phyloP scores from a whole-genome alignment of 2,888 invertebrate species.

The Eupithecia dodoneata region DNA sequence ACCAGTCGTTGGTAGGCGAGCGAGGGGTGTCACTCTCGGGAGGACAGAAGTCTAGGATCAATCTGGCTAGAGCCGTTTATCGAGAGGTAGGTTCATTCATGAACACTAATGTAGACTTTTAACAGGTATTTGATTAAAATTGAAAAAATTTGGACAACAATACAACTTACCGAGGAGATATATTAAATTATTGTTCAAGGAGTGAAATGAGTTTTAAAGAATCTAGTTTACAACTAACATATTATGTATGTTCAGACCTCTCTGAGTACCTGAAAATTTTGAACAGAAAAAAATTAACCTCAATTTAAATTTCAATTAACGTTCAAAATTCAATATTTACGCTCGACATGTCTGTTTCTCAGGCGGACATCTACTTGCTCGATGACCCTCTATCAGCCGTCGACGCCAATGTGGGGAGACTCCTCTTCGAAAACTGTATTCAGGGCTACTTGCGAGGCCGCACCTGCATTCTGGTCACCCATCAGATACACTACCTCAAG shows the following conservation, averaged over 20 bases:
- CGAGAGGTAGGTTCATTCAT: constrained; percentile 85
- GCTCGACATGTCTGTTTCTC: constrained; percentile 23
- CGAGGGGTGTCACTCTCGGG: constrained; percentile 92
- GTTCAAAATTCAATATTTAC: constrained; percentile 26
- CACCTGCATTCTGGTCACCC: constrained; percentile 91
- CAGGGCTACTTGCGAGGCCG: constrained; percentile 85
- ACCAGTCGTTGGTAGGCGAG: constrained; percentile 91
- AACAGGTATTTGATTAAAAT: neutral
- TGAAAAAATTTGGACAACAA: neutral
- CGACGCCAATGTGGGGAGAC: constrained; percentile 89
- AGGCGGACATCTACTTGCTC: constrained; percentile 90
- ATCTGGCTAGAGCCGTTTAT: constrained; percentile 90
- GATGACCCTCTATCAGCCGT: constrained; percentile 94
- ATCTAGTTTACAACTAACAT: too few relatives aligned
- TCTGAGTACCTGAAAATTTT: too few relatives aligned
- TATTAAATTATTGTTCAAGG: neutral
- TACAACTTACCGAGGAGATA: neutral
- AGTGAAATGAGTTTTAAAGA: neutral
- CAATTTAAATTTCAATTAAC: neutral
- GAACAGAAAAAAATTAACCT: neutral
- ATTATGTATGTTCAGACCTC: too few relatives aligned
- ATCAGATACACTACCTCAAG: constrained; percentile 89
- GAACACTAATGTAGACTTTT: neutral
- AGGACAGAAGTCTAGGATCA: constrained; percentile 92
- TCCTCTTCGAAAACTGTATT: constrained; percentile 90